Conservation (phyloP, 1,140 invertebrate genomes). For the Chlorops oryzae region DNA sequence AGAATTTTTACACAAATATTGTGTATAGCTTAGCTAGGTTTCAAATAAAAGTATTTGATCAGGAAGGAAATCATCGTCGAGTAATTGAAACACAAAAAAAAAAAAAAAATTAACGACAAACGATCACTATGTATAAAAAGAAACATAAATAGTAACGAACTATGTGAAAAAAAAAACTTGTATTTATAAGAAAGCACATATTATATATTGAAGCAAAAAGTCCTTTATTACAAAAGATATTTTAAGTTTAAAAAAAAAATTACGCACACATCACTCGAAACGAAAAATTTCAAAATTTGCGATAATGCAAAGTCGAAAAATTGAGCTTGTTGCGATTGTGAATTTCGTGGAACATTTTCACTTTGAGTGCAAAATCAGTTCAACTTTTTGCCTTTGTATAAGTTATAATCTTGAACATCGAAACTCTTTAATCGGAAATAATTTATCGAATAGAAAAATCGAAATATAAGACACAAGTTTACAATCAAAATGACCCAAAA, state of each 20-base stretch:
- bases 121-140: neutral
- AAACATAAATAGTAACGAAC: neutral
- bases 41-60: too few relatives aligned
- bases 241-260: neutral
- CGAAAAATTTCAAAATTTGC: neutral
- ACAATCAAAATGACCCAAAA: neutral
- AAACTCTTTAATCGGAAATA: neutral
- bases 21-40: too few relatives aligned
- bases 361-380: neutral
- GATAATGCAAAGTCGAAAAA: neutral
- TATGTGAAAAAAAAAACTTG: neutral
- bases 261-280: neutral
- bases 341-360: neutral
- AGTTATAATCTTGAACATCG: neutral
- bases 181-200: neutral
- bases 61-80: too few relatives aligned
- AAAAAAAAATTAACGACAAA: constrained; percentile 1
- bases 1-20: too few relatives aligned
- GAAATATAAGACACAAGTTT: neutral
- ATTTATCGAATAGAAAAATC: neutral
- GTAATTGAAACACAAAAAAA: constrained; percentile 8
- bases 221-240: neutral
- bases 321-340: neutral
- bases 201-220: neutral
- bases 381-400: neutral